phyloP scores from a whole-genome alignment of 2,888 invertebrate genomes.

The Tortricodes alternella region DNA sequence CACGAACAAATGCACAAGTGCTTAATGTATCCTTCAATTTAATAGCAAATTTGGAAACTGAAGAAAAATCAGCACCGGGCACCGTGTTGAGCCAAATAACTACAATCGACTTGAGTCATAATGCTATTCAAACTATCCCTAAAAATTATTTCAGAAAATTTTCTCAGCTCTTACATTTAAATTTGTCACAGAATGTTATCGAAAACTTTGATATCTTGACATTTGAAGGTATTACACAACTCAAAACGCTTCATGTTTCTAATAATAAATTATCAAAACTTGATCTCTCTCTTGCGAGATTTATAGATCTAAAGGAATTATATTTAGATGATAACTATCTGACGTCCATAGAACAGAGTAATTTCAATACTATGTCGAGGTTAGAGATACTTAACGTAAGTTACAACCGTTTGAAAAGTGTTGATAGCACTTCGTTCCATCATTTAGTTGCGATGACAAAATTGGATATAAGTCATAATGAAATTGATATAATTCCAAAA shows the following conservation, averaged over 20 bases:
- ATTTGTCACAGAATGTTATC: constrained; percentile 23
- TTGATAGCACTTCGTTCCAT: neutral
- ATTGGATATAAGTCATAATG: constrained; percentile 15
- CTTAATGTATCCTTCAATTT: constrained; percentile 15
- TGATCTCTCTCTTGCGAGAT: constrained; percentile 18
- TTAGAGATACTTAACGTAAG: constrained; percentile 13
- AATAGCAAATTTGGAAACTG: constrained; percentile 8
- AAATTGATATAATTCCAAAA: constrained; percentile 9
- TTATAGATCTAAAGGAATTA: constrained; percentile 16
- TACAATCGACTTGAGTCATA: constrained; percentile 24
- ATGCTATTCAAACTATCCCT: constrained; percentile 12
- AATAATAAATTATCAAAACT: constrained; percentile 21
- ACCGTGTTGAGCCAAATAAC: neutral
- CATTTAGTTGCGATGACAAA: neutral
- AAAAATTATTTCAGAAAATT: constrained; percentile 7
- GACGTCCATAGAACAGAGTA: constrained; percentile 2
- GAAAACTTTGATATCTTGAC: constrained; percentile 1
- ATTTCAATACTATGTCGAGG: constrained; percentile 11
- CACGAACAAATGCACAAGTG: neutral
- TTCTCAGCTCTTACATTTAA: constrained; percentile 9
- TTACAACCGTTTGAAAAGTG: constrained; percentile 7
- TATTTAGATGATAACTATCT: constrained; percentile 19
- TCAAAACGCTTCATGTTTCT: constrained; percentile 18
- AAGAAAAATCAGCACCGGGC: neutral
- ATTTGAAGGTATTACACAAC: constrained; percentile 17